Percentiles rank a stretch among this genome's conserved stretches.
These are phyloP conservation scores for Dryococelus australis DNA, from an alignment of 2,888 invertebrate species.

Conservation along the genomic window DNA sequence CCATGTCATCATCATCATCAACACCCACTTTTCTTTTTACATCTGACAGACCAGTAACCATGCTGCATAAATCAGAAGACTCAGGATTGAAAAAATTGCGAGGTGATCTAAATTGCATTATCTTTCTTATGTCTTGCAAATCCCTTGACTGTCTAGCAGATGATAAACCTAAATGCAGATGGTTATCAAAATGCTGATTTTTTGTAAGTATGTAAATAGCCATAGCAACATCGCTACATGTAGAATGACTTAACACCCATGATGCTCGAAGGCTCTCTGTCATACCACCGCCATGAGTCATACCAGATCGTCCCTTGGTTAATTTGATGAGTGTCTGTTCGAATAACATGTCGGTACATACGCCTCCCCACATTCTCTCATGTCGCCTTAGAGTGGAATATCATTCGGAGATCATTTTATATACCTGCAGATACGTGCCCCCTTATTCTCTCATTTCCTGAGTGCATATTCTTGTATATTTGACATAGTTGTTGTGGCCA, in stretches of 20 bases:
- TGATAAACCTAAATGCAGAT: not conserved
- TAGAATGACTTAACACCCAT: not conserved
- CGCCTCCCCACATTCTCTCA: not conserved
- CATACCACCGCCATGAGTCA: not conserved
- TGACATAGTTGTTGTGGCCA: too few species aligned
- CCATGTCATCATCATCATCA: not conserved
- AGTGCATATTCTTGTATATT: too few species aligned
- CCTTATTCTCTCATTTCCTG: too few species aligned
- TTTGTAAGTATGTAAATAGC: not conserved
- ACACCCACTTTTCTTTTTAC: not conserved
- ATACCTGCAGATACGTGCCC: too few species aligned
- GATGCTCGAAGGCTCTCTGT: not conserved
- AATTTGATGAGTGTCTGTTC: not conserved
- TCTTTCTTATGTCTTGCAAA: not conserved
- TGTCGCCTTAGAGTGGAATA: too few species aligned
- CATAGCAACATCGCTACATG: not conserved
- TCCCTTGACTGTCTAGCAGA: not conserved
- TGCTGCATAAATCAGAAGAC: not conserved
- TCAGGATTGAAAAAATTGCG: not conserved
- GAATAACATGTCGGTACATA: not conserved
- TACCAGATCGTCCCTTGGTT: not conserved
- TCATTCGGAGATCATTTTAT: not conserved
- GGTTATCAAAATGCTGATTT: not conserved
- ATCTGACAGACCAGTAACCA: not conserved
- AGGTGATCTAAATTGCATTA: not conserved